phyloP scores from a whole-genome alignment of 2,797 vertebrate species.

The Hirundo rustica region DNA sequence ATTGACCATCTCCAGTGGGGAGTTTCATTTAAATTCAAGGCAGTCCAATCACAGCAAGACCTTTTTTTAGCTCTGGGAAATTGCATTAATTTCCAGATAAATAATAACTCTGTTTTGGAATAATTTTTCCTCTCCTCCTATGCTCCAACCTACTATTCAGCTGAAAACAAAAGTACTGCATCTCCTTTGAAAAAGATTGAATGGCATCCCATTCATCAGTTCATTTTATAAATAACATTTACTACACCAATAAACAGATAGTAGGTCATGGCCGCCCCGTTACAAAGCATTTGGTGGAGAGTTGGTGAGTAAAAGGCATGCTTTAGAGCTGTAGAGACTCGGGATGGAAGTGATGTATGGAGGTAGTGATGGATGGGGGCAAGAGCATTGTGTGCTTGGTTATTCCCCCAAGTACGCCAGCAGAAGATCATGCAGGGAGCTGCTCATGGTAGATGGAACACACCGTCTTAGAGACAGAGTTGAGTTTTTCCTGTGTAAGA shows the following conservation, averaged over 20 bases:
- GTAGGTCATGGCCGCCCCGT: fast-evolving
- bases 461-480: neutral
- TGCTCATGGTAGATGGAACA: neutral
- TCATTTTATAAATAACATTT: neutral
- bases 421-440: neutral
- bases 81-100: neutral
- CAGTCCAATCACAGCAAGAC: neutral
- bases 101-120: neutral
- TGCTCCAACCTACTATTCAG: fast-evolving
- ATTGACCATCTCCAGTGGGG: neutral
- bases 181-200: neutral
- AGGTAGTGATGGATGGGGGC: fast-evolving
- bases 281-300: neutral
- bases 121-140: neutral
- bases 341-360: fast-evolving
- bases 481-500: fast-evolving
- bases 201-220: neutral
- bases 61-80: neutral
- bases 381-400: fast-evolving
- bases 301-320: fast-evolving
- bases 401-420: fast-evolving
- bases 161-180: neutral
- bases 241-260: neutral
- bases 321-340: neutral
- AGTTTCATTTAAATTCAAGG: neutral